Conservation (phyloP, 2,797 vertebrate species). For the Pelochelys cantorii region DNA sequence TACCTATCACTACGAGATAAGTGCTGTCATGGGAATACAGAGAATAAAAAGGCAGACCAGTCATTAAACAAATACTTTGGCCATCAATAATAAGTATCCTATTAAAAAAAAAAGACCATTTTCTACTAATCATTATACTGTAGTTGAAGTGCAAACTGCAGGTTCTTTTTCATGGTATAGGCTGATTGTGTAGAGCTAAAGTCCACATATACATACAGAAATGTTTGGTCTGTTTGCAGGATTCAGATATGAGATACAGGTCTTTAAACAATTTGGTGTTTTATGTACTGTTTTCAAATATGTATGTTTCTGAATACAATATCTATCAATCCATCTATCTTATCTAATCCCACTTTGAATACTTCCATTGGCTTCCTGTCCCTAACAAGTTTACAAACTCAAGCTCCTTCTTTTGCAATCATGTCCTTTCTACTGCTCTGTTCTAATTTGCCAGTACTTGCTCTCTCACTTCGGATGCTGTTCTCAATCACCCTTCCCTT, state of each 20-base stretch:
- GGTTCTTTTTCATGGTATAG: constrained; percentile 32
- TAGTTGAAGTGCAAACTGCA: background rate
- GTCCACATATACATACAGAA: background rate
- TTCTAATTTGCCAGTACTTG: background rate
- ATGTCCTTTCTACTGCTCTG: background rate
- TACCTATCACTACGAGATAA: constrained; percentile 52
- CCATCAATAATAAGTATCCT: constrained; percentile 54
- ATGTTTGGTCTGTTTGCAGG: constrained; percentile 16
- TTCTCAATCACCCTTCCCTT: background rate
- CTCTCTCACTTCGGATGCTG: background rate
- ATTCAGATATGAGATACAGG: background rate
- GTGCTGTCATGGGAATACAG: constrained; percentile 8
- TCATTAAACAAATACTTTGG: constrained; percentile 52
- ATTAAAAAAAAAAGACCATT: constrained; percentile 42
- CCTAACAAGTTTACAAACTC: background rate
- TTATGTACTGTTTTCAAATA: background rate
- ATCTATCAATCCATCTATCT: background rate
- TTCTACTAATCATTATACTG: constrained; percentile 23
- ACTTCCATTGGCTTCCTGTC: background rate
- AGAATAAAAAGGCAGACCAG: constrained; percentile 21
- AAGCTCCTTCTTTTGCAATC: background rate
- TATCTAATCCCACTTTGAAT: background rate
- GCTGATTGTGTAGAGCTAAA: constrained; percentile 4
- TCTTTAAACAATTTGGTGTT: background rate
- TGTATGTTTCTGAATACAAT: background rate